Evolutionary conservation across 1,140 invertebrate species (phyloP), one percentile per base, ranked within the genome.

Genomic region (Trachymyrmex septentrionalis): DNA sequence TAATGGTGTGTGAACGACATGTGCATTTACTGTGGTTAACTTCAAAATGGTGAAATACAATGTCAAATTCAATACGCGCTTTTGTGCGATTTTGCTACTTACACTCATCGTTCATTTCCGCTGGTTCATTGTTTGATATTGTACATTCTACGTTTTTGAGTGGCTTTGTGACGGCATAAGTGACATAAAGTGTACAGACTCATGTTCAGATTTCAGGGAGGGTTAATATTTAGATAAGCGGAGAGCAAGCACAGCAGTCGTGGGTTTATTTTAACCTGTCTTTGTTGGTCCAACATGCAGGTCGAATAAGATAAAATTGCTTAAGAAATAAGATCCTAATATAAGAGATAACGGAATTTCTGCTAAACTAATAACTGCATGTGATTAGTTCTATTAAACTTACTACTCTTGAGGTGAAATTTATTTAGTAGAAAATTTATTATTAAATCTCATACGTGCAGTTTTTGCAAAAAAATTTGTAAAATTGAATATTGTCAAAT

Each of bases 161-260:
- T 3, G 24, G 69, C 66, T 72, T 71, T 81, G 50, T 44, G 21
- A 78, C 44, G 44, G 30, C 24, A 19, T 73, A 50, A 44, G 53
- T 82, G 78, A 73, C 53, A 38, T 34, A 72, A 48, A 73, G 80
- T 38, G 24, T 84, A 21, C 55, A 14, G 21, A 66, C 24, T 64
- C 55, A 44, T 14, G 21, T 34, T 21, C 9, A 27, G 38, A 77
- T 73, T 73, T 69, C 48, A 82, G 66, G 24, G 12, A 55, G n/a
- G 21, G 44, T 78, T 69, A 69, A 53, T 48, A 59, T 78, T 78
- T 78, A 78, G 44, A 16, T 38, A 71, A 81, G 12, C 6, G 48
- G 16, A 38, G 30, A 34, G 16, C 63, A 38, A 27, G 21, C 48
- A n/a, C 34, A 38, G 7, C 7, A 38, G 48, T 48, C 19, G 5